Base-by-base conservation (phyloP, 2,888 invertebrate species). In the Melieria picta region DNA sequence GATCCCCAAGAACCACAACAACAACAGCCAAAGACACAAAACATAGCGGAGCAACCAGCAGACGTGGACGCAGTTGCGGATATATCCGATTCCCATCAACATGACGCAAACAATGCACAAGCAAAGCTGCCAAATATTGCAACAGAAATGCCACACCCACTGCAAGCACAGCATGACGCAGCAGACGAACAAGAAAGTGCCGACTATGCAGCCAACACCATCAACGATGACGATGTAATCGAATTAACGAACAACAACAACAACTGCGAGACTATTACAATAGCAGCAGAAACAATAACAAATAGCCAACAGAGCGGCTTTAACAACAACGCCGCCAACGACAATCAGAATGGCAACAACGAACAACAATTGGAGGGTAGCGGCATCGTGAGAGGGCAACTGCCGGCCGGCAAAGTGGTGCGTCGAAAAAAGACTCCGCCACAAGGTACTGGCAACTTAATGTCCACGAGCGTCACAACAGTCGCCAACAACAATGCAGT, bases 371-470 rank as follows among this genome's bases (percentile, higher is more conserved):
- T 79, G 61, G 89, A 88, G 78, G 90, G 90, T 66, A 88, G 88
- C 63, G 89, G 89, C 55, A 87, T 91, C 65, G 90, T 92, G 7
- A 91, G 90, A 80, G 91, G 91, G 4, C 91, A 91, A 79, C 82
- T 93, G 76, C 91, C 92, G 16, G 90, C 92, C n/a, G 93, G 92
- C 74, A 92, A 93, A 89, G 93, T 92, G 4, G 78, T 87, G 62
- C 81, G 84, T 4, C 80, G 87, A 71, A 86, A 85, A 77, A 87
- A 87, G 78, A 81, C 82, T 11, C 79, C 81, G 46, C 80, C 80
- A 6, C 80, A 82, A 57, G 73, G 71, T 65, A 64, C 57, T n/a
- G 75, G 65, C 42, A 72, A 71, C 16, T 16, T 67, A 7, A 75
- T 74, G 70, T 66, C 75, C 48, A 72, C 62, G 9, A 76, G 75